Evolutionary conservation across 2,797 vertebrate species (phyloP).

Genomic region (Gephyroberyx darwinii): DNA sequence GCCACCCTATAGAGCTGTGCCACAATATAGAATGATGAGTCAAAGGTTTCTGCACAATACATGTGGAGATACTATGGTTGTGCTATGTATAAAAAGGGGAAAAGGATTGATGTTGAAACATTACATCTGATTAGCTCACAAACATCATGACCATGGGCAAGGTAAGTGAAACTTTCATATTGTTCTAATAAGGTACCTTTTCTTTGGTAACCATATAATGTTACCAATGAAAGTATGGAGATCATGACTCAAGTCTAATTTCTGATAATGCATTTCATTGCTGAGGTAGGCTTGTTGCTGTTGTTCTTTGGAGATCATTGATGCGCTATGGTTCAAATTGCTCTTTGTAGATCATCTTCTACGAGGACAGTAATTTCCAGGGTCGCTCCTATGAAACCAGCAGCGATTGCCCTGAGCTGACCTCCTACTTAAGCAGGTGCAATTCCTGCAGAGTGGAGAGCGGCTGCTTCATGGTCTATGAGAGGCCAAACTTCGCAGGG

Average conservation of each 20-base stretch:
- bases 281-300: not conserved
- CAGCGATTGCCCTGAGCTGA: slow-evolving; percentile 70
- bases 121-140: slow-evolving; percentile 60
- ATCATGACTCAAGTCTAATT: not conserved
- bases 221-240: not conserved
- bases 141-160: slow-evolving; percentile 72
- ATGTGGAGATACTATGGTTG: slow-evolving; percentile 60
- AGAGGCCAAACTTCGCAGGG: slow-evolving; percentile 72
- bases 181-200: not conserved
- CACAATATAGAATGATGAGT: slow-evolving; percentile 77
- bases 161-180: slow-evolving; percentile 54
- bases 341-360: slow-evolving; percentile 69
- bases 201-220: too few species aligned
- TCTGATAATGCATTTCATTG: not conserved
- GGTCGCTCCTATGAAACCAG: slow-evolving; percentile 73
- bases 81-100: slow-evolving; percentile 75
- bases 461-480: slow-evolving; percentile 75
- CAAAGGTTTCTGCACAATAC: slow-evolving; percentile 69
- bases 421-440: slow-evolving; percentile 70
- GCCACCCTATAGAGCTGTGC: slow-evolving; percentile 45
- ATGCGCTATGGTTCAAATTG: too few species aligned
- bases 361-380: slow-evolving; percentile 74
- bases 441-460: slow-evolving; percentile 76
- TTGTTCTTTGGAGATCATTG: not conserved
- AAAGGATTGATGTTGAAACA: slow-evolving; percentile 54